These are phyloP conservation scores for Hirtodrosophila cameraria DNA, from an alignment of 2,888 invertebrate genomes.

Conservation along the genomic window DNA sequence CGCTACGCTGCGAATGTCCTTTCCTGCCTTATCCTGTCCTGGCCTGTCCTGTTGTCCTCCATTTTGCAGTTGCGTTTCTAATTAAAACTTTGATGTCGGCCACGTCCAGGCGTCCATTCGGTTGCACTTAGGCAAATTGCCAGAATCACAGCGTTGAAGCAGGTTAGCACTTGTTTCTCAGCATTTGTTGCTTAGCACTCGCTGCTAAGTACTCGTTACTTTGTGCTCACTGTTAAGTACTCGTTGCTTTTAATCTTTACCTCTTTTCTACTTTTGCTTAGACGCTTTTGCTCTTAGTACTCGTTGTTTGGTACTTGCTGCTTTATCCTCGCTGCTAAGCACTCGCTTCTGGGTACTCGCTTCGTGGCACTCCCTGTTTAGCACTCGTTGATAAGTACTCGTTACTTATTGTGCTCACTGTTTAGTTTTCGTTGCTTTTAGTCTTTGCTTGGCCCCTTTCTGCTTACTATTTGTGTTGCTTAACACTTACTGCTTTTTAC, in stretches of 20 bases:
- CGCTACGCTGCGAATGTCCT: too few species aligned
- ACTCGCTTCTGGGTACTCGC: not conserved
- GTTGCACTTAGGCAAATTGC: constrained; percentile 76
- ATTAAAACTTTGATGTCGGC: constrained; percentile 68
- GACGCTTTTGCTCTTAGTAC: not conserved
- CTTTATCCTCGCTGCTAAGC: not conserved
- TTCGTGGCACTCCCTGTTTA: not conserved
- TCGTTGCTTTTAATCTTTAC: not conserved
- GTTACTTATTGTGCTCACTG: not conserved
- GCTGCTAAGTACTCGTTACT: not conserved
- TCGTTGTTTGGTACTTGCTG: not conserved
- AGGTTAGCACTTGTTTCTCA: constrained; percentile 2
- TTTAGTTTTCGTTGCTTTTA: too few species aligned
- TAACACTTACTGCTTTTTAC: too few species aligned
- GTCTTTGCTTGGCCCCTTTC: too few species aligned
- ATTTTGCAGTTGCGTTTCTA: constrained; percentile 74
- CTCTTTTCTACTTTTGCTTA: too few species aligned
- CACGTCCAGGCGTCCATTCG: constrained; percentile 45
- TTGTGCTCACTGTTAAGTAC: not conserved
- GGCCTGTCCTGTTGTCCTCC: constrained; percentile 6
- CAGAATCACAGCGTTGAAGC: constrained; percentile 43
- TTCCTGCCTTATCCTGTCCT: not conserved
- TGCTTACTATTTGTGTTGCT: too few species aligned
- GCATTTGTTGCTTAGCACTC: not conserved
- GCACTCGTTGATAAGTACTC: not conserved